phyloP scores from a whole-genome alignment of 2,113 vertebrate genomes.

The Pogona vitticeps region DNA sequence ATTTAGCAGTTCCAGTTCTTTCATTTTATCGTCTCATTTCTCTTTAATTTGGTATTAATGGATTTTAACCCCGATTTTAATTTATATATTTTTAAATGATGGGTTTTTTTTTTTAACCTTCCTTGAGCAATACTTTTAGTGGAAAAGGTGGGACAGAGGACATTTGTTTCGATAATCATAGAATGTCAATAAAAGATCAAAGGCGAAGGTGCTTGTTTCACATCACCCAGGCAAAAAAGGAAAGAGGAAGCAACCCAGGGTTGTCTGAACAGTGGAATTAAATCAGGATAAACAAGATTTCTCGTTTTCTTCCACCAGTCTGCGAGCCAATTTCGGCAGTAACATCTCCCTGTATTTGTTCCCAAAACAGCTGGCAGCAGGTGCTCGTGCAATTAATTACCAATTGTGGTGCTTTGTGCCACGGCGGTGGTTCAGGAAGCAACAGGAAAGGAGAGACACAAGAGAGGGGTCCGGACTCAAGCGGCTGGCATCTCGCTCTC shows the following conservation, averaged over 20 bases:
- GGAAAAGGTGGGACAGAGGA: too few species aligned
- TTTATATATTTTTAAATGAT: too few species aligned
- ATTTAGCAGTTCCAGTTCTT: too few species aligned
- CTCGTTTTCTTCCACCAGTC: slow-evolving; percentile 30
- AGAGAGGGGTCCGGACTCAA: neutral
- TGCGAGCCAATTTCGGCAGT: slow-evolving; percentile 21
- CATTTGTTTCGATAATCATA: too few species aligned
- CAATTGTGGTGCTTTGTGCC: slow-evolving; percentile 21
- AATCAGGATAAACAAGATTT: slow-evolving; percentile 23
- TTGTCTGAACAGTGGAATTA: slow-evolving; percentile 41
- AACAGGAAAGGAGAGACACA: neutral
- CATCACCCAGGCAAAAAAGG: too few species aligned
- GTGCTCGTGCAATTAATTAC: slow-evolving; percentile 54
- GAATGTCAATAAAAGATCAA: slow-evolving; percentile 39
- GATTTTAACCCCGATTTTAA: too few species aligned
- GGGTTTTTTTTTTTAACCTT: too few species aligned
- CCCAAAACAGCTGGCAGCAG: slow-evolving; percentile 36
- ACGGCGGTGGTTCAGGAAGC: slow-evolving; percentile 26
- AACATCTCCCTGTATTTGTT: slow-evolving; percentile 22
- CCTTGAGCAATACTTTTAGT: too few species aligned
- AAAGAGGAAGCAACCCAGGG: neutral
- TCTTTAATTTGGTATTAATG: too few species aligned
- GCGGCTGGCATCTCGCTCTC: too few species aligned
- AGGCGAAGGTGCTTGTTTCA: neutral
- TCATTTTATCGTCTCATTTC: too few species aligned